Conservation (phyloP, 1,140 invertebrate genomes). For the Charaxes varanes region DNA sequence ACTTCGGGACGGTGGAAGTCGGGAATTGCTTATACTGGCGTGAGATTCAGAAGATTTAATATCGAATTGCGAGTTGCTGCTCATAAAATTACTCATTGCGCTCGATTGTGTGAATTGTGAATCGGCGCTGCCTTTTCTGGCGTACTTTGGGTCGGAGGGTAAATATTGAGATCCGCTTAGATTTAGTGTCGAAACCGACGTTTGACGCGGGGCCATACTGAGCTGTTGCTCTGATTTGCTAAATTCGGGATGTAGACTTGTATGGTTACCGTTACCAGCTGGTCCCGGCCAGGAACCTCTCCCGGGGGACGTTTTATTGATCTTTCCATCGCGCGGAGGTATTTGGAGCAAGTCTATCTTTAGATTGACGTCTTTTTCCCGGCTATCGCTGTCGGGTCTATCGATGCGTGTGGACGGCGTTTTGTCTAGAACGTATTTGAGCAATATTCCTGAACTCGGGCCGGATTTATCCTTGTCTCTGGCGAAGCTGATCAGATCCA, state of each 20-base stretch:
- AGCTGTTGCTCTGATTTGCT: slow-evolving; percentile 90
- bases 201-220: slow-evolving; percentile 69
- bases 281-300: slow-evolving; percentile 89
- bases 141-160: slow-evolving; percentile 66
- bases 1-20: slow-evolving; percentile 83
- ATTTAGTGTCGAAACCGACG: slow-evolving; percentile 66
- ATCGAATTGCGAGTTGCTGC: slow-evolving; percentile 61
- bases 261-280: slow-evolving; percentile 74
- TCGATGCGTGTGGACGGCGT: slow-evolving; percentile 46
- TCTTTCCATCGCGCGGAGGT: slow-evolving; percentile 82
- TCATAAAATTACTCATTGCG: slow-evolving; percentile 65
- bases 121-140: slow-evolving; percentile 79
- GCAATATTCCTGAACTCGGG: slow-evolving; percentile 57
- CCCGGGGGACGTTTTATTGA: slow-evolving; percentile 83
- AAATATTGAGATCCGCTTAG: slow-evolving; percentile 72
- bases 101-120: slow-evolving; percentile 72
- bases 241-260: slow-evolving; percentile 80
- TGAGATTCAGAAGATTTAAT: slow-evolving; percentile 55
- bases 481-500: slow-evolving; percentile 94
- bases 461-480: slow-evolving; percentile 81
- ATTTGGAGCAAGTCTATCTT: slow-evolving; percentile 78
- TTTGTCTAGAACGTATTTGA: slow-evolving; percentile 68
- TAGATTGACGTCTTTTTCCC: slow-evolving; percentile 46
- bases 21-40: slow-evolving; percentile 40
- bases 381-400: slow-evolving; percentile 22